Evolutionary conservation across 2,113 vertebrate species (phyloP).

Genomic region (Ptychochromis oligacanthus): DNA sequence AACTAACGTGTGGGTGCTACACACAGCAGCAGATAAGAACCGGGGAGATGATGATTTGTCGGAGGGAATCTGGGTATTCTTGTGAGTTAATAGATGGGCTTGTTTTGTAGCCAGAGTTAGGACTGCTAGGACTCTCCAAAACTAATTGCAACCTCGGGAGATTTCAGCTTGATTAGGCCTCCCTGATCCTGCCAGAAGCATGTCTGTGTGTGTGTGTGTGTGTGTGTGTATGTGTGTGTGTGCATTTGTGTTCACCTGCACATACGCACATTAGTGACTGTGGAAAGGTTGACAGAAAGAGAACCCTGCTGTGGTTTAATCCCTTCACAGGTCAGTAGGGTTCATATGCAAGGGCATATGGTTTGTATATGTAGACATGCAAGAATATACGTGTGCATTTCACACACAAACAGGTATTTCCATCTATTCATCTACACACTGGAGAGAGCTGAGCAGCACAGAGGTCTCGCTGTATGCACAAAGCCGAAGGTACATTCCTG

Average conservation of each 20-base stretch:
- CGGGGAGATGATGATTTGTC: slow-evolving; percentile 16
- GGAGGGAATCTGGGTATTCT: slow-evolving; percentile 37
- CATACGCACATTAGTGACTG: slow-evolving; percentile 27
- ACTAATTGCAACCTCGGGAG: slow-evolving; percentile 69
- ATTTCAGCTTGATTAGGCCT: slow-evolving; percentile 65
- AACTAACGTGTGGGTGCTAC: neutral
- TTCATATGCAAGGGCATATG: slow-evolving; percentile 30
- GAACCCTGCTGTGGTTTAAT: slow-evolving; percentile 61
- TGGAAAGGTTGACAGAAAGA: slow-evolving; percentile 61
- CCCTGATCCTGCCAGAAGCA: slow-evolving; percentile 37
- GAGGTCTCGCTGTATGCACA: slow-evolving; percentile 65
- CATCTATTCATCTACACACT: slow-evolving; percentile 10
- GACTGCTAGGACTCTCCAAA: slow-evolving; percentile 41
- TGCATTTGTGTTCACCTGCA: neutral
- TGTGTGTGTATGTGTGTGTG: neutral
- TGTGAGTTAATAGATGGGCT: slow-evolving; percentile 25
- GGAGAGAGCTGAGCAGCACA: slow-evolving; percentile 46
- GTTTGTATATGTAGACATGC: slow-evolving; percentile 15
- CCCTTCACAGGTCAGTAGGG: slow-evolving; percentile 46
- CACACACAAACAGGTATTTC: slow-evolving; percentile 33
- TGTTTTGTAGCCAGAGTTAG: slow-evolving; percentile 44
- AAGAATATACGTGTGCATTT: neutral
- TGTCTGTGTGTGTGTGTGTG: slow-evolving; percentile 2
- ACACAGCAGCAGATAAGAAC: neutral
- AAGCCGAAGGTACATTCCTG: slow-evolving; percentile 68